These are phyloP conservation scores for Thamnaconus septentrionalis DNA, from an alignment of 2,113 vertebrate genomes.

Conservation along the genomic window DNA sequence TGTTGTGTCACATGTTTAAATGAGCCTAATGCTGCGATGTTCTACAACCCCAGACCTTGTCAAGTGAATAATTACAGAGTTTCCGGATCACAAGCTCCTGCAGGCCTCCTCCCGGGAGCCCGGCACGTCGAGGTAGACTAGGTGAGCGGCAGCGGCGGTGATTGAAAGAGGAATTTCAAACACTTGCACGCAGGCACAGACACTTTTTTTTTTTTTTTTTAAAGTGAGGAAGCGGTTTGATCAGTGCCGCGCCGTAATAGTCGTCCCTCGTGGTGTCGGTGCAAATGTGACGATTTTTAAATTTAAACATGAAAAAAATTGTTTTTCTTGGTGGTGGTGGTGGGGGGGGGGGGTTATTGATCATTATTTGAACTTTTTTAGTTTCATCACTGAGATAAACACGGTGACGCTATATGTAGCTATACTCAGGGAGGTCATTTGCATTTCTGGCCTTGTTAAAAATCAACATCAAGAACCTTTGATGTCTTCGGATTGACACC, in stretches of 20 bases:
- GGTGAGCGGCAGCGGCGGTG: conserved; percentile 9
- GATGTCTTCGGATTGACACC: no score
- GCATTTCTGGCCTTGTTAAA: no score
- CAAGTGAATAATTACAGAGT: conserved; percentile 61
- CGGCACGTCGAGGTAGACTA: conserved; percentile 37
- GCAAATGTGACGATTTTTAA: conserved; percentile 13
- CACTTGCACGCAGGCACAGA: neutral
- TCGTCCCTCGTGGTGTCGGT: conserved; percentile 15
- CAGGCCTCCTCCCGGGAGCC: conserved; percentile 34
- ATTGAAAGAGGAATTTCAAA: neutral
- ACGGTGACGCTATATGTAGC: no score
- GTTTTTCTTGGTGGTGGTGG: no score
- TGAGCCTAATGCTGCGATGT: conserved; percentile 51
- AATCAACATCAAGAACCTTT: no score
- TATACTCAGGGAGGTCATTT: no score
- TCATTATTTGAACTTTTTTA: no score
- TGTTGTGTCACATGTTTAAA: conserved; percentile 74
- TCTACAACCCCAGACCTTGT: conserved; percentile 57
- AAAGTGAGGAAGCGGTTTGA: conserved; percentile 1
- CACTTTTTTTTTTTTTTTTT: neutral
- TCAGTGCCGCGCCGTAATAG: conserved; percentile 17
- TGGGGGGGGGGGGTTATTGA: no score
- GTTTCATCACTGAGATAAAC: no score
- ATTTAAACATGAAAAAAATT: no score
- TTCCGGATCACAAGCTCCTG: conserved; percentile 39